phyloP scores from a whole-genome alignment of 2,113 vertebrate species.

The Phyllostomus discolor region DNA sequence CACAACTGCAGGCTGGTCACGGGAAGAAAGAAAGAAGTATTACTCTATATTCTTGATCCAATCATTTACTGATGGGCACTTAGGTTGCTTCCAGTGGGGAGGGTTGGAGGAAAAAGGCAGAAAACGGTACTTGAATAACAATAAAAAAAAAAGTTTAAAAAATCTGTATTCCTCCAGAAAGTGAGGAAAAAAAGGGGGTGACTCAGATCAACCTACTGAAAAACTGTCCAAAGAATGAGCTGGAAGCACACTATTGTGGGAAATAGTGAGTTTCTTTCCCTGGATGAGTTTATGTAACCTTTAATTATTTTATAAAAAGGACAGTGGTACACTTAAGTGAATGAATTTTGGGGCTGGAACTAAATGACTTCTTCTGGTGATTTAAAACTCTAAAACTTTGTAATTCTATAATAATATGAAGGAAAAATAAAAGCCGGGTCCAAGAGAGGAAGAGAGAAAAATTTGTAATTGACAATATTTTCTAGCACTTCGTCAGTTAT shows the following conservation, averaged over 20 bases:
- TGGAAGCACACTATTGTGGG: not conserved
- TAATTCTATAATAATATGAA: not conserved
- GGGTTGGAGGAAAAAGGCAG: too few relatives aligned
- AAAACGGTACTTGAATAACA: too few relatives aligned
- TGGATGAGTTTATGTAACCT: not conserved
- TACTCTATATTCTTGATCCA: not conserved
- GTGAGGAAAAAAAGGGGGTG: not conserved
- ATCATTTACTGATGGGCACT: too few relatives aligned
- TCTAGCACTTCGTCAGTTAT: constrained; percentile 2
- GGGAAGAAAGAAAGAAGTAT: not conserved
- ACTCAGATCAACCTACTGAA: not conserved
- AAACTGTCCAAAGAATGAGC: not conserved
- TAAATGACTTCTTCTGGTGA: not conserved
- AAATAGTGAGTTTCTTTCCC: not conserved
- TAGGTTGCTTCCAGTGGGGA: too few relatives aligned
- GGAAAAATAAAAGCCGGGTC: not conserved
- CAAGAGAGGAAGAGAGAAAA: not conserved
- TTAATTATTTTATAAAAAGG: not conserved
- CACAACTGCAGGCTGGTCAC: not conserved
- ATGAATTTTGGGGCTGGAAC: not conserved
- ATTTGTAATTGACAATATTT: not conserved
- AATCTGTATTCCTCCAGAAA: not conserved
- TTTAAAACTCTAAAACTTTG: constrained; percentile 8
- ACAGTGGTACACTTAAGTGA: not conserved
- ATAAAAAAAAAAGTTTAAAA: too few relatives aligned